A percentile compares a stretch with the other conserved stretches of the same genome.
Conservation (phyloP, 2,113 vertebrate species). For the Empidonax traillii region DNA sequence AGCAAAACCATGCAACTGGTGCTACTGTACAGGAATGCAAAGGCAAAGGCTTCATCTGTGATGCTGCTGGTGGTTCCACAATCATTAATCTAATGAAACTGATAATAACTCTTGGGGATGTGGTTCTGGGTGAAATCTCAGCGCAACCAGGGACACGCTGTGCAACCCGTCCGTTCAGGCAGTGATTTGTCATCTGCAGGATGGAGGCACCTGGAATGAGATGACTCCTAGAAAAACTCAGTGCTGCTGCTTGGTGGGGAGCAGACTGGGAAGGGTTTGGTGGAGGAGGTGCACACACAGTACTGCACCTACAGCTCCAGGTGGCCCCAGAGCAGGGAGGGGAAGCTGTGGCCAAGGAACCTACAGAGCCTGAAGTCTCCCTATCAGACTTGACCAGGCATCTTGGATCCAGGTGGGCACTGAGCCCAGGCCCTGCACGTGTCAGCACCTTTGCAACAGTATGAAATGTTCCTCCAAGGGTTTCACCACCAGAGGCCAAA, state of each 20-base stretch:
- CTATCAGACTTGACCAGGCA: accelerated
- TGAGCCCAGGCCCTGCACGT: background rate
- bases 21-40: conserved; percentile 33
- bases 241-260: background rate
- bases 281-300: background rate
- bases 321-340: background rate
- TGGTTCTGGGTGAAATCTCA: conserved; percentile 60
- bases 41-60: conserved; percentile 16
- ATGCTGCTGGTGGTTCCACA: conserved; percentile 29
- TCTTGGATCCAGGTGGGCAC: background rate
- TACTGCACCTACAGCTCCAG: background rate
- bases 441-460: background rate
- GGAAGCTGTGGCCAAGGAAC: background rate
- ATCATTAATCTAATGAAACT: conserved; percentile 61
- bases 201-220: conserved; percentile 5
- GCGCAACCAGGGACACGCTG: background rate
- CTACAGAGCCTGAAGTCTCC: background rate
- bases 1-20: conserved; percentile 44
- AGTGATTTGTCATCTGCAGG: conserved; percentile 50
- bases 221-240: background rate
- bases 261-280: background rate
- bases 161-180: background rate
- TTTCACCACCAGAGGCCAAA: background rate
- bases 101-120: conserved; percentile 52
- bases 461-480: background rate